phyloP scores from a whole-genome alignment of 2,888 invertebrate genomes.

The Lochmaea capreae region DNA sequence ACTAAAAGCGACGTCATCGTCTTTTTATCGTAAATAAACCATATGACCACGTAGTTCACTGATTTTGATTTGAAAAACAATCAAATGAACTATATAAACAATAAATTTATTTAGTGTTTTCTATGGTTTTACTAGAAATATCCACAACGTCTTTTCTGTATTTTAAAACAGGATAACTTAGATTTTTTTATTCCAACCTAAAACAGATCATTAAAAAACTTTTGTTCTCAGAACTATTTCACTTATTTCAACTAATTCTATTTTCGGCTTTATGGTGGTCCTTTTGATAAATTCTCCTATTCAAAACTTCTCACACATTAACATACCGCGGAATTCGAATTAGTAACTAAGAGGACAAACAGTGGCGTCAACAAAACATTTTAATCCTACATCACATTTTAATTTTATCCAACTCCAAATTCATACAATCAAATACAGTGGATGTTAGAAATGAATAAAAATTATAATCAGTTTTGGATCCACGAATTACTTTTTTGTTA shows the following conservation, averaged over 20 bases:
- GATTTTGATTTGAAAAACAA: no score
- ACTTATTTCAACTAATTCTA: conserved; percentile 44
- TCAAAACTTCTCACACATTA: conserved; percentile 44
- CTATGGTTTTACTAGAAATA: neutral
- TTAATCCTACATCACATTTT: no score
- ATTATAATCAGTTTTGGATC: no score
- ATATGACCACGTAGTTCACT: no score
- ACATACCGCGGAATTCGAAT: conserved; percentile 39
- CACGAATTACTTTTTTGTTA: no score
- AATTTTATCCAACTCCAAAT: no score
- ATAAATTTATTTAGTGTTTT: no score
- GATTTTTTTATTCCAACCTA: neutral
- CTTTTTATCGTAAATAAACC: no score
- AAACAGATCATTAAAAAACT: conserved; percentile 40
- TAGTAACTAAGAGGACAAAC: conserved; percentile 6
- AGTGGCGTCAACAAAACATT: neutral
- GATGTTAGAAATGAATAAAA: no score
- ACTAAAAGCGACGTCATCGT: no score
- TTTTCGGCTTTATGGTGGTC: conserved; percentile 43
- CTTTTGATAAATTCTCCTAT: conserved; percentile 41
- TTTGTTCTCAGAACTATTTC: conserved; percentile 40
- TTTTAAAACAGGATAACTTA: neutral
- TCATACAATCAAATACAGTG: no score
- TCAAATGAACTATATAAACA: no score
- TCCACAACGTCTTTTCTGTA: neutral